Evolutionary conservation across 2,113 vertebrate genomes (phyloP), one percentile per base, ranked within the genome.

Genomic region (Nibea coibor): DNA sequence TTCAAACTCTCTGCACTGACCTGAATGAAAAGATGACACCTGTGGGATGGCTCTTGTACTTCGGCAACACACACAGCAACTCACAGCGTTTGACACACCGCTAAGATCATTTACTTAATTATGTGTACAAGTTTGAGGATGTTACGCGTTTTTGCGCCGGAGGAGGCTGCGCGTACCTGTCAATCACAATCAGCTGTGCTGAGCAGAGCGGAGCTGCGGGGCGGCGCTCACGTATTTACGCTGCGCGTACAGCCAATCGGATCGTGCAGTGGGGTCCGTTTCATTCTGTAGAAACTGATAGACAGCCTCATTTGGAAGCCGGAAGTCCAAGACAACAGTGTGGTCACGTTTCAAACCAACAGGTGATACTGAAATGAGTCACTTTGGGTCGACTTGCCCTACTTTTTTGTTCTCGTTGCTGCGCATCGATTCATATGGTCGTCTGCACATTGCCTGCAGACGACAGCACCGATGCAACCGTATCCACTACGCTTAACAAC

Each of bases 301-400:
- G 71, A 20, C 50, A 88, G 11, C 59, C 73, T 78, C 50, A 35
- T 72, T 10, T 66, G 61, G 35, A 70, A 75, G 58, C 71, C 69
- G 80, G 85, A 85, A 88, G 71, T 76, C 62, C 48, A 35, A 76
- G 22, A 35, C 45, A 51, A 35, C n/a, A 15, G 3, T 71, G 76
- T 58, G 71, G 84, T 63, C 67, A 47, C 31, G 28, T 50, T 9
- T 67, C 31, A 69, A 78, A 87, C 58, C 78, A 76, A 57, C 45
- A 88, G 76, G 68, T 87, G 74, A 81, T 53, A 26, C 48, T 66
- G 80, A 88, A 82, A 84, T 87, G 39, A 87, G 73, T 84, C 82
- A 82, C 8, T 24, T 72, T 72, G 77, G 67, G 83, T 70, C 51
- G 59, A 7, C 28, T 39, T 83, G 80, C 2, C 73, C 87, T 81